Percentiles rank a stretch among this genome's conserved stretches.
These are phyloP conservation scores for Gadus chalcogrammus DNA, from an alignment of 2,113 vertebrate genomes.

Conservation along the genomic window DNA sequence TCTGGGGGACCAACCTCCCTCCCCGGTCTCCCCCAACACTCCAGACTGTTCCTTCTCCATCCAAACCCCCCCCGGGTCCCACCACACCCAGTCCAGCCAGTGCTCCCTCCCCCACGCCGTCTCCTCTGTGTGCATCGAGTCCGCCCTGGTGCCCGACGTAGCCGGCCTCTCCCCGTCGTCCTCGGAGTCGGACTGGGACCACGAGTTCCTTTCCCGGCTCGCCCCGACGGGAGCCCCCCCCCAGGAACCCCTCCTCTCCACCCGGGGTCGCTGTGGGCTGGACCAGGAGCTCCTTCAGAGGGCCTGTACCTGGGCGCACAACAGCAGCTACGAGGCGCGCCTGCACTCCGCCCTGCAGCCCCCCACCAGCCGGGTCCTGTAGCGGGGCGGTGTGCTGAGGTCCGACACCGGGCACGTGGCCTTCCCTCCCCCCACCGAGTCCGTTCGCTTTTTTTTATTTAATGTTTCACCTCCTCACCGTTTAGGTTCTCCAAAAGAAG, in stretches of 20 bases:
- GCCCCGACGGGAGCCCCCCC: background rate
- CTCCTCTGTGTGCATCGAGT: constrained; percentile 64
- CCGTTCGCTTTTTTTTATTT: background rate
- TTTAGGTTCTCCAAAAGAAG: constrained; percentile 21
- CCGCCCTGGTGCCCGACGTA: constrained; percentile 49
- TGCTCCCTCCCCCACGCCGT: constrained; percentile 48
- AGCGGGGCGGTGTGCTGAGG: constrained; percentile 53
- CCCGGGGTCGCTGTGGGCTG: constrained; percentile 16
- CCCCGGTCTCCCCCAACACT: constrained; percentile 6
- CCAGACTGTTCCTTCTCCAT: background rate
- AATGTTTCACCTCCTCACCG: background rate
- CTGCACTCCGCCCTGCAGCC: constrained; percentile 62
- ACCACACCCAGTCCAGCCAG: constrained; percentile 21
- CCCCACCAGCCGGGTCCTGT: constrained; percentile 22
- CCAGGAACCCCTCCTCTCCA: background rate
- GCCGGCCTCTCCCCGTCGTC: constrained; percentile 38
- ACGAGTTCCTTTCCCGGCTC: constrained; percentile 54
- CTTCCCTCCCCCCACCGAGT: background rate
- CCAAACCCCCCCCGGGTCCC: background rate
- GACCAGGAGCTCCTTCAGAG: constrained; percentile 66
- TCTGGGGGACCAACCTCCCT: background rate
- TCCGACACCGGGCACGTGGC: constrained; percentile 41
- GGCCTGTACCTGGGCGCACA: constrained; percentile 42
- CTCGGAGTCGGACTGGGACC: constrained; percentile 61
- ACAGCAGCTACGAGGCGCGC: constrained; percentile 58